These are phyloP conservation scores for Leptodactylus fallax DNA, from an alignment of 2,797 vertebrate genomes.

Conservation along the genomic window DNA sequence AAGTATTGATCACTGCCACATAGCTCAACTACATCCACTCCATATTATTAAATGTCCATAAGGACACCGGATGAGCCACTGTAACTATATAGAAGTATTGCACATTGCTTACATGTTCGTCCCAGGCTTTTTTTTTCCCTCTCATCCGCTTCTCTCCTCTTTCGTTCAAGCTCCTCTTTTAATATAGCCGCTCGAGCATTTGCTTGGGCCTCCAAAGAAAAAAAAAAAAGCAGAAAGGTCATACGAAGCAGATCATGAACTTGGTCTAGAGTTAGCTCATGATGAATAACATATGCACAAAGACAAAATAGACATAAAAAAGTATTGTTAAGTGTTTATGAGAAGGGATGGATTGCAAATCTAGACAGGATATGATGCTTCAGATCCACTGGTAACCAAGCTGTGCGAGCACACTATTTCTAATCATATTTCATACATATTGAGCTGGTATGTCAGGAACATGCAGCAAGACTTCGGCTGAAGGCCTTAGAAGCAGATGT, in stretches of 20 bases:
- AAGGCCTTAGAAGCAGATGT: slow-evolving; percentile 22
- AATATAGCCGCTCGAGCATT: slow-evolving; percentile 89
- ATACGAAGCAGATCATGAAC: slow-evolving; percentile 4
- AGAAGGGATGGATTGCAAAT: slow-evolving; percentile 21
- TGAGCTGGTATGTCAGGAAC: slow-evolving; percentile 16
- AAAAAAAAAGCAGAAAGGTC: neutral
- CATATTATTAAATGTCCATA: no score
- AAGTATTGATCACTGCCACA: no score
- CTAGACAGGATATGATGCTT: slow-evolving; percentile 3
- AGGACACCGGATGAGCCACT: no score
- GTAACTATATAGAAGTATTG: no score
- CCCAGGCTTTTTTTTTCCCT: slow-evolving; percentile 92
- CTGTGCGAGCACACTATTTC: neutral
- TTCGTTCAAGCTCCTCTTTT: slow-evolving; percentile 92
- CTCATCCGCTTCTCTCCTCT: slow-evolving; percentile 90
- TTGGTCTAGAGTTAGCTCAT: neutral
- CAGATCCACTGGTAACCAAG: neutral
- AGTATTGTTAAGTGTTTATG: slow-evolving; percentile 10
- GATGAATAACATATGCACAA: slow-evolving; percentile 36
- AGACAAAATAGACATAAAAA: neutral
- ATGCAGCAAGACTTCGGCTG: neutral
- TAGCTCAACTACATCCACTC: no score
- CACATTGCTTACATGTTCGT: slow-evolving; percentile 86
- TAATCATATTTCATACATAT: slow-evolving; percentile 1
- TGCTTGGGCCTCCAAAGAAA: slow-evolving; percentile 83